Evolutionary conservation across 2,888 invertebrate genomes (phyloP), one percentile per base, ranked within the genome.

Genomic region (Apantesis nais): DNA sequence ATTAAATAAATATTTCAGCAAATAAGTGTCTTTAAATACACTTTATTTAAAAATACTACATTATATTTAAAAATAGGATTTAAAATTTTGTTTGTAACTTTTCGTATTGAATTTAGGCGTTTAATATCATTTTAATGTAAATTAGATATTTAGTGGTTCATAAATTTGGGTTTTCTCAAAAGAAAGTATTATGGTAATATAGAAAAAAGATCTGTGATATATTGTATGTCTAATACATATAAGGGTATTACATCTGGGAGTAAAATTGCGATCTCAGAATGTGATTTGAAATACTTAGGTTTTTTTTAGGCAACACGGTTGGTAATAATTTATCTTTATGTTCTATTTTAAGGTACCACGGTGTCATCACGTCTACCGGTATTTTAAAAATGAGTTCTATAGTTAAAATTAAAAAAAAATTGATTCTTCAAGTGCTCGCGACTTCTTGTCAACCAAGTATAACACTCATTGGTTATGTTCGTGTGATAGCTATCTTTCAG

Each of bases 141-240:
- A 82, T 84, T 86, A 85, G 81, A 77, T 77, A 75, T 76, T 81
- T 88, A 84, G 79, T 83, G 76, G 78, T 83, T 80, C 83, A 81
- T 85, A 80, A 82, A 83, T 87, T 85, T 83, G 84, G 82, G 84
- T 81, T 87, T 82, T 85, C 89, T 88, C 83, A 87, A 89, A 89
- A 83, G 81, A 89, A 93, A 93, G 93, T 93, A 93, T 94, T 93
- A 93, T 90, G 89, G 86, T 92, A 90, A 88, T 90, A 89, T 91
- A 93, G 90, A 87, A 89, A 61, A 92, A 92, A 90, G 90, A 92
- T 90, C 94, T 94, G 94, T 94, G 94, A 94, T 94, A 94, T 90
- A 52, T 48, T 65, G 48, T 67, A 89, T 88, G 88, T 79, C 77
- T 82, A 77, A 78, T 89, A 89, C 86, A 88, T 87, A 89, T 93